phyloP scores from a whole-genome alignment of 2,888 invertebrate species.

The Cylindroiulus punctatus region DNA sequence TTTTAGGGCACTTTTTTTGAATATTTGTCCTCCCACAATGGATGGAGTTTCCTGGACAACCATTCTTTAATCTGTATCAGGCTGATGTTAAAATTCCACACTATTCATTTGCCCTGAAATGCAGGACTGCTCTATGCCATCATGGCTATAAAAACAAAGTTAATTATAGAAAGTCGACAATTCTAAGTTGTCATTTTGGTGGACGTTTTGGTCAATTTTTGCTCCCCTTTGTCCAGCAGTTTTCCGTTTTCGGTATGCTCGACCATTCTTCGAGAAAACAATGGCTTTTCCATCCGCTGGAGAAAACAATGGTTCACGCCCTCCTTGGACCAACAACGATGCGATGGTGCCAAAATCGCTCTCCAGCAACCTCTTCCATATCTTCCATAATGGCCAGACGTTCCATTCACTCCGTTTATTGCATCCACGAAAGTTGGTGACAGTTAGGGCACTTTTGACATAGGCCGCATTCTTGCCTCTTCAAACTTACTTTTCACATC shows the following conservation, averaged over 20 bases:
- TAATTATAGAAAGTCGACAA: not conserved
- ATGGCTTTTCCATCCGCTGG: not conserved
- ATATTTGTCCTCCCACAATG: too few species aligned
- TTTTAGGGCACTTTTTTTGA: too few species aligned
- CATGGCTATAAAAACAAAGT: not conserved
- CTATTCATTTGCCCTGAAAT: too few species aligned
- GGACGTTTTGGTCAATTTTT: not conserved
- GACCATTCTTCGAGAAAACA: not conserved
- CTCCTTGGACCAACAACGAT: not conserved
- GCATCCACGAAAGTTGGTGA: constrained; percentile 36
- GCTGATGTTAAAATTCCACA: too few species aligned
- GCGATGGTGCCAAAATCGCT: not conserved
- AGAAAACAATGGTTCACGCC: constrained; percentile 4
- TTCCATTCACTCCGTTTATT: constrained; percentile 35
- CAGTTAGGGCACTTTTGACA: constrained; percentile 50
- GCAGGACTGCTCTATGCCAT: too few species aligned
- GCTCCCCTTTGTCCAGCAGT: not conserved
- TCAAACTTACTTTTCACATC: constrained; percentile 30
- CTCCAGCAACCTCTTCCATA: not conserved
- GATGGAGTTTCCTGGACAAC: too few species aligned
- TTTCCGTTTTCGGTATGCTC: not conserved
- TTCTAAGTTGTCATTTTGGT: not conserved
- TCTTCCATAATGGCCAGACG: not conserved
- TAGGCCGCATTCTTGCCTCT: constrained; percentile 50
- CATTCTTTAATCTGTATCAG: too few species aligned